phyloP scores from a whole-genome alignment of 1,140 invertebrate species.

The Schlechtendalia chinensis region DNA sequence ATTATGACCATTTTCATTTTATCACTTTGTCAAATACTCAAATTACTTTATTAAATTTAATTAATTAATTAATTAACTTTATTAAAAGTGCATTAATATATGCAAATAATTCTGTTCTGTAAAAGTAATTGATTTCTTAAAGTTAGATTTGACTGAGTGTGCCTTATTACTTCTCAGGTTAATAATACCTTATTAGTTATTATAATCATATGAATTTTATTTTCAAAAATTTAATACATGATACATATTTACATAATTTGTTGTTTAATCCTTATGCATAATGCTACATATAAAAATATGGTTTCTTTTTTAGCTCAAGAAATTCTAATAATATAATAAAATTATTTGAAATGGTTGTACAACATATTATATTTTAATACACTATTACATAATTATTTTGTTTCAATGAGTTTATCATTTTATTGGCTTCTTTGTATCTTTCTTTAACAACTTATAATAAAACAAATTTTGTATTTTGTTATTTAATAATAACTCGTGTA shows the following conservation, averaged over 20 bases:
- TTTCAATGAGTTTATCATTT: constrained; percentile 6
- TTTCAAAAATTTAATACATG: neutral
- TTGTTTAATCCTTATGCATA: neutral
- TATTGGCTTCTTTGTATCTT: constrained; percentile 13
- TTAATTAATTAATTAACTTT: too few species aligned
- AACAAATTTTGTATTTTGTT: constrained; percentile 1
- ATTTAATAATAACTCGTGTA: neutral
- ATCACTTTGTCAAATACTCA: neutral
- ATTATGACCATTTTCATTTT: neutral
- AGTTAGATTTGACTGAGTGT: neutral
- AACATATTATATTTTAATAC: neutral
- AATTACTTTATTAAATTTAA: neutral
- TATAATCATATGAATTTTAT: neutral
- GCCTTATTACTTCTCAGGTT: neutral
- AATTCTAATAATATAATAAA: neutral
- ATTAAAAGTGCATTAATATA: too few species aligned
- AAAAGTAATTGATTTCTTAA: neutral
- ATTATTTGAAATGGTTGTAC: neutral
- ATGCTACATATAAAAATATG: neutral
- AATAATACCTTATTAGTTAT: too few species aligned
- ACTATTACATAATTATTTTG: neutral
- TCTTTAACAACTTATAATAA: neutral
- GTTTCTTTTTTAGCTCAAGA: neutral
- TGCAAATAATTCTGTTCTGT: neutral
- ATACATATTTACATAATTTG: neutral